These are phyloP conservation scores for Muscicapa adusta DNA, from an alignment of 2,113 vertebrate genomes.

Conservation along the genomic window DNA sequence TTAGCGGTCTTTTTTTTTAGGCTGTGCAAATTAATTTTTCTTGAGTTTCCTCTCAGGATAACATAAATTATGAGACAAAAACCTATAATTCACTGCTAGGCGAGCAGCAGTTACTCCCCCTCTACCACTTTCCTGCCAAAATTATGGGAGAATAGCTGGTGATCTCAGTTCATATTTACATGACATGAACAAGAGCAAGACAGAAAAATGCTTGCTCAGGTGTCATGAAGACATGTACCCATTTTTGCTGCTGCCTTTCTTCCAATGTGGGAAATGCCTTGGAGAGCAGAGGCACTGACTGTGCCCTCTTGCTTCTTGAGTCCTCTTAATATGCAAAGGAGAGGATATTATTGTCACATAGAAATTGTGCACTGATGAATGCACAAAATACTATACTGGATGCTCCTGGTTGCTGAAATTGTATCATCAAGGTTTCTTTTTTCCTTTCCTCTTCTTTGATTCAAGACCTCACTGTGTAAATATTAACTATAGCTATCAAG, in stretches of 20 bases:
- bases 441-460: neutral
- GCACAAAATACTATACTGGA: neutral
- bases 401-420: neutral
- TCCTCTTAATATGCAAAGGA: neutral
- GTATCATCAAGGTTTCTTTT: neutral
- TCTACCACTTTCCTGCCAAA: slow-evolving; percentile 13
- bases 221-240: neutral
- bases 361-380: neutral
- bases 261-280: neutral
- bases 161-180: slow-evolving; percentile 23
- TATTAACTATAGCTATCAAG: slow-evolving; percentile 1
- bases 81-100: slow-evolving; percentile 20
- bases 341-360: neutral
- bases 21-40: slow-evolving; percentile 43
- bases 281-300: neutral
- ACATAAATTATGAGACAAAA: slow-evolving; percentile 40
- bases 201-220: neutral
- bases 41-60: neutral
- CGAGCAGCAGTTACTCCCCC: neutral
- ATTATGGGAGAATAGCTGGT: neutral
- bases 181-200: neutral
- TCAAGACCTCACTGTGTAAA: neutral
- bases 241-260: neutral
- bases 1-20: neutral
- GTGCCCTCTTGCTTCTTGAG: neutral